These are phyloP conservation scores for Hyposoter didymator DNA, from an alignment of 2,888 invertebrate genomes.

Conservation along the genomic window DNA sequence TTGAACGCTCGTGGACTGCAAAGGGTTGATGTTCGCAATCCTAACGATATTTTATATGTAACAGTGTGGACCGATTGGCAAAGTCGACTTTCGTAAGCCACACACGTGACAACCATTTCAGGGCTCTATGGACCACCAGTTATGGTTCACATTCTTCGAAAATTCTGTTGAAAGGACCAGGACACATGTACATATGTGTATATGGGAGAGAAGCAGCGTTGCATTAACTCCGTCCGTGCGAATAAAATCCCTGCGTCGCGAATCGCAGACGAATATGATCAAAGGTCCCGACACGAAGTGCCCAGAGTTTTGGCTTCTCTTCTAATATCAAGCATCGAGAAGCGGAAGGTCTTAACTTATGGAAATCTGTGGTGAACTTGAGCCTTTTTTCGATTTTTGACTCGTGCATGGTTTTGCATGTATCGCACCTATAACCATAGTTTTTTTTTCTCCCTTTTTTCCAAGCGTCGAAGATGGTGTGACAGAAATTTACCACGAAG, in stretches of 20 bases:
- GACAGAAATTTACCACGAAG: slow-evolving; percentile 53
- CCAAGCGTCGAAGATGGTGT: slow-evolving; percentile 33
- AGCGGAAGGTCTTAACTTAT: slow-evolving; percentile 18
- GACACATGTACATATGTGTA: neutral
- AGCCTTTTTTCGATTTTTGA: neutral
- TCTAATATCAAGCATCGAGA: slow-evolving; percentile 24
- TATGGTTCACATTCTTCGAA: slow-evolving; percentile 62
- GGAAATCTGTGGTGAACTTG: neutral
- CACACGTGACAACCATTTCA: slow-evolving; percentile 60
- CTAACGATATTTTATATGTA: neutral
- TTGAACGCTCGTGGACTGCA: neutral
- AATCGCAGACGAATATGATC: slow-evolving; percentile 71
- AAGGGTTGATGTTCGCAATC: neutral
- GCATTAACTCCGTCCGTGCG: slow-evolving; percentile 69
- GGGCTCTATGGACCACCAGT: slow-evolving; percentile 39
- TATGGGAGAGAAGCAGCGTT: slow-evolving; percentile 58
- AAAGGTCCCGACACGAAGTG: slow-evolving; percentile 67
- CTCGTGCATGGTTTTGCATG: neutral
- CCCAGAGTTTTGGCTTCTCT: slow-evolving; percentile 42
- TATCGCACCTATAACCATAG: slow-evolving; percentile 51
- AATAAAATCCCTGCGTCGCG: slow-evolving; percentile 71
- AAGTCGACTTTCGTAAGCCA: slow-evolving; percentile 34
- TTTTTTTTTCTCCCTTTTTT: neutral
- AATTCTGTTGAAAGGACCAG: slow-evolving; percentile 22
- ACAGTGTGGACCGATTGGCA: neutral